Base-by-base conservation (phyloP, 2,113 vertebrate genomes). In the Oplegnathus fasciatus region DNA sequence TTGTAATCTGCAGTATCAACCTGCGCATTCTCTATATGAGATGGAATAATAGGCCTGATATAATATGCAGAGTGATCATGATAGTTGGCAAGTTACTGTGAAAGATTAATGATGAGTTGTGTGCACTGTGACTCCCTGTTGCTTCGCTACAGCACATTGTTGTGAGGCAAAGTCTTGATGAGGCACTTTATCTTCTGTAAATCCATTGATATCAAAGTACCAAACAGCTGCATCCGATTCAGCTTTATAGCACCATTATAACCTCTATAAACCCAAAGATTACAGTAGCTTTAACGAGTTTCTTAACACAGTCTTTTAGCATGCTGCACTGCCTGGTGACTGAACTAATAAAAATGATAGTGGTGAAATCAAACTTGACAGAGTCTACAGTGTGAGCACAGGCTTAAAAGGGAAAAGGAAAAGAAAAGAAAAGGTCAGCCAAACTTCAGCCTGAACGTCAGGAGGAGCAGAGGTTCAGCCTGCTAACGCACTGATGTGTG, bases 11-110 rank as follows among this genome's bases (percentile, higher is more conserved):
- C 50, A 60, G 42, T 24, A 26, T 64, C 54, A 64, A 52, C 24
- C 44, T 67, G 24, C 1, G 0, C 48, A 64, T 55, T 62, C 44
- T 77, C n/a, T 20, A 32, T 57, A 68, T 72, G 57, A 71, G 40
- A 64, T 10, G 52, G 34, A 75, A 64, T 48, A 80, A 75, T 69
- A 58, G 71, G 32, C 50, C 22, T 73, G 32, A 64, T 60, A 46
- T 37, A 37, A 83, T 57, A 61, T 65, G 60, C 48, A 82, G 30
- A 64, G 48, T 37, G 60, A 84, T 78, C 11, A 34, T 37, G 15
- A 70, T 20, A 18, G 24, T 44, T 62, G 24, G 71, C 13, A 37
- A 28, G 37, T 70, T 37, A 61, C 22, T 30, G 44, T 44, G 52
- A 61, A 50, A 64, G 14, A 75, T 42, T 55, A 46, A 69, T 61